Conservation (phyloP, 2,797 vertebrate species). For the Micropoecilia bifurca region DNA sequence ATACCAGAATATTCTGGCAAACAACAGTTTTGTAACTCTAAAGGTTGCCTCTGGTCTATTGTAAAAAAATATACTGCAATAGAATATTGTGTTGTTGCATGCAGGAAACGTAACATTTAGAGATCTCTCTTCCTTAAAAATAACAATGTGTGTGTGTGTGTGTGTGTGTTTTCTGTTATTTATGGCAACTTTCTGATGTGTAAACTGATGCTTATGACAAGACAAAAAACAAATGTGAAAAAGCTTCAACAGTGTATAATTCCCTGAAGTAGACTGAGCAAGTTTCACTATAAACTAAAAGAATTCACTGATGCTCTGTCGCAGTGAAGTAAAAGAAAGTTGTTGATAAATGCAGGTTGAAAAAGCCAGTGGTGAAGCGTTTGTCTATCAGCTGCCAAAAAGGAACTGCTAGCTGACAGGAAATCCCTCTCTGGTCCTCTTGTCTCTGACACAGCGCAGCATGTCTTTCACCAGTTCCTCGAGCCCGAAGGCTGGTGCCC, state of each 20-base stretch:
- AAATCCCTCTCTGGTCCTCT: constrained; percentile 68
- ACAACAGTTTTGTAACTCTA: constrained; percentile 28
- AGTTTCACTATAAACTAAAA: constrained; percentile 31
- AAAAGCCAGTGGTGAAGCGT: constrained; percentile 24
- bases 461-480: constrained; percentile 82
- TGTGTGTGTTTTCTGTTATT: constrained; percentile 18
- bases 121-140: constrained; percentile 34
- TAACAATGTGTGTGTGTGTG: background rate
- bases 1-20: constrained; percentile 38
- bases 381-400: constrained; percentile 31
- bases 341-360: constrained; percentile 37
- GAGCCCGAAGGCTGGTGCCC: constrained; percentile 73
- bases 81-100: constrained; percentile 32
- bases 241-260: constrained; percentile 58
- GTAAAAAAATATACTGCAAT: constrained; percentile 28
- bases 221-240: constrained; percentile 68
- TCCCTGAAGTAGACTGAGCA: constrained; percentile 67
- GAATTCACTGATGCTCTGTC: constrained; percentile 41
- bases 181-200: constrained; percentile 35
- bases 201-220: constrained; percentile 56
- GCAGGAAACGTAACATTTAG: constrained; percentile 25
- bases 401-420: constrained; percentile 71
- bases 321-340: constrained; percentile 35
- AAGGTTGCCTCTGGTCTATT: constrained; percentile 33
- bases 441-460: constrained; percentile 72